These are phyloP conservation scores for Xiphydria camelus DNA, from an alignment of 2,888 invertebrate genomes.

Conservation along the genomic window DNA sequence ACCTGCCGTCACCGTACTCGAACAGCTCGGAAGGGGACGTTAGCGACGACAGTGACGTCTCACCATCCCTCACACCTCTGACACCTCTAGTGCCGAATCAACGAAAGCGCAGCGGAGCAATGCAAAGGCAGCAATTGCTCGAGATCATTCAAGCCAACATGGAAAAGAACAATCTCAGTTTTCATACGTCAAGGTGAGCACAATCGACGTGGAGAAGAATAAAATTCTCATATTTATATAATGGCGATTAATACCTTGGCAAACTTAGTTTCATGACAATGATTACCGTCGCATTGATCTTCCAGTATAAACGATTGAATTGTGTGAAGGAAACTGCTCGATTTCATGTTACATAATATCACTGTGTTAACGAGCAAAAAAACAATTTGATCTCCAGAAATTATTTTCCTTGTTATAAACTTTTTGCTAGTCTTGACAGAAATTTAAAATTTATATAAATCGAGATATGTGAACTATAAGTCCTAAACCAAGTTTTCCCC, in stretches of 20 bases:
- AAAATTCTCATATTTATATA: not conserved
- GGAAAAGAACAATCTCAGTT: constrained; percentile 87
- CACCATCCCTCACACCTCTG: constrained; percentile 48
- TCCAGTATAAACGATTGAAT: no score
- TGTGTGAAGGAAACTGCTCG: no score
- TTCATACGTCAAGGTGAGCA: constrained; percentile 76
- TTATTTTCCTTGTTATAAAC: no score
- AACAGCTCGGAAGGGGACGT: constrained; percentile 54
- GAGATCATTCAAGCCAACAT: constrained; percentile 89
- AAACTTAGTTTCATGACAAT: no score
- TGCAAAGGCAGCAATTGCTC: constrained; percentile 80
- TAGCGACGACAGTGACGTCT: constrained; percentile 50
- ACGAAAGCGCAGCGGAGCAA: constrained; percentile 70
- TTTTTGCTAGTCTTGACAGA: no score
- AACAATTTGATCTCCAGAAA: no score
- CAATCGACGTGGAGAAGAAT: not conserved
- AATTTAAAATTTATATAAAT: no score
- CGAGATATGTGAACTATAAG: no score
- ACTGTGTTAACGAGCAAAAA: no score
- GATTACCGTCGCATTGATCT: no score
- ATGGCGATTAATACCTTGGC: not conserved
- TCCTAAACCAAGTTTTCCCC: no score
- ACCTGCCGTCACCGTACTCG: constrained; percentile 51
- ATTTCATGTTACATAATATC: no score
- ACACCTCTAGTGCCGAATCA: constrained; percentile 59